Evolutionary conservation across 2,113 vertebrate genomes (phyloP).

Genomic region (Lathamus discolor): DNA sequence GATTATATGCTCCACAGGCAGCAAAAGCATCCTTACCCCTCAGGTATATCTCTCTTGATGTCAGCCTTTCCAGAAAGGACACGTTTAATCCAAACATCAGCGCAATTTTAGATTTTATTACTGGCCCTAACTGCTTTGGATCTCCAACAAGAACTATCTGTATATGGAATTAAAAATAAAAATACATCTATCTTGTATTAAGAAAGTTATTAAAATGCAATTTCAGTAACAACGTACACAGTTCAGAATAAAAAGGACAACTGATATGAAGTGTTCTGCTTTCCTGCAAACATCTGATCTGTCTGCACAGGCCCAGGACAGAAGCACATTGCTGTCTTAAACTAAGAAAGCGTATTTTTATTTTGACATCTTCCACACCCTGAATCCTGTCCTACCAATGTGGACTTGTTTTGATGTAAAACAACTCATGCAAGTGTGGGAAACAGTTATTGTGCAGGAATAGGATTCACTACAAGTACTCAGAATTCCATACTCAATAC

Average conservation of each 20-base stretch:
- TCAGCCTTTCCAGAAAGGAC: conserved; percentile 90
- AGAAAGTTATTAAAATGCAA: neutral
- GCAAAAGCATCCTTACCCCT: conserved; percentile 78
- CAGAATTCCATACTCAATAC: neutral
- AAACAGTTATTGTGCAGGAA: neutral
- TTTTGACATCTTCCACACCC: neutral
- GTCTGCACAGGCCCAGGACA: neutral
- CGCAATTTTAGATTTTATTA: conserved; percentile 87
- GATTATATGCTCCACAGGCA: conserved; percentile 84
- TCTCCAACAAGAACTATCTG: conserved; percentile 93
- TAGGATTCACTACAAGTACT: neutral
- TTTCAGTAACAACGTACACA: neutral
- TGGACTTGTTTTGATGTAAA: neutral
- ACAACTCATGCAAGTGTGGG: neutral
- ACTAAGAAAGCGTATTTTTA: neutral
- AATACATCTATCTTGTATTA: neutral
- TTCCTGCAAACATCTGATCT: neutral
- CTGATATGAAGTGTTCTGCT: neutral
- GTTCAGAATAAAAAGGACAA: neutral
- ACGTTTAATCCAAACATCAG: conserved; percentile 83
- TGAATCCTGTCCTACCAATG: neutral
- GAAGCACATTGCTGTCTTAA: neutral
- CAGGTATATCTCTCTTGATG: conserved; percentile 80
- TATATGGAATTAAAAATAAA: neutral
- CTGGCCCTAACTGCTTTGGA: conserved; percentile 90